A percentile compares a stretch with the other conserved stretches of the same genome.
These are phyloP conservation scores for Papilio polyxenes DNA, from an alignment of 1,140 invertebrate species.

Conservation along the genomic window DNA sequence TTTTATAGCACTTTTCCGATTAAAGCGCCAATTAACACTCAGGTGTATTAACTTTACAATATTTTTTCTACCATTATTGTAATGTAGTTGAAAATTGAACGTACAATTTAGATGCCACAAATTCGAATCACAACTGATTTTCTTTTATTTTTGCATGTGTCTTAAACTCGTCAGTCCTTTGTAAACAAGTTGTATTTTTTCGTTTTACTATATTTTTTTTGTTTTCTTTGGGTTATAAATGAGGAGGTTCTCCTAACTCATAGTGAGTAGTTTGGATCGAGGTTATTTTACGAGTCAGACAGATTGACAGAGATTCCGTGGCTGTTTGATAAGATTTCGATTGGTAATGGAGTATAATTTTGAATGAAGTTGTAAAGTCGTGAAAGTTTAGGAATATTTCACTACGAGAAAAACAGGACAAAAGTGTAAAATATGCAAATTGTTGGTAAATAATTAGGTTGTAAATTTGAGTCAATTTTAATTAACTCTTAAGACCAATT, in stretches of 20 bases:
- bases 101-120: not conserved
- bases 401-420: not conserved
- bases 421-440: too few relatives aligned
- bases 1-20: conserved; percentile 12
- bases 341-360: not conserved
- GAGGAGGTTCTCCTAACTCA: too few relatives aligned
- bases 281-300: too few relatives aligned
- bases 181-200: not conserved
- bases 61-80: not conserved
- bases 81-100: not conserved
- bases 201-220: too few relatives aligned
- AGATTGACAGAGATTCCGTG: not conserved
- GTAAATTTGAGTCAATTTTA: too few relatives aligned
- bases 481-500: too few relatives aligned
- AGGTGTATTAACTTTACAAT: not conserved
- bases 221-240: too few relatives aligned
- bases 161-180: not conserved
- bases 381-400: not conserved
- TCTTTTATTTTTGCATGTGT: not conserved
- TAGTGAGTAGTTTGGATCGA: too few relatives aligned
- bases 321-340: not conserved
- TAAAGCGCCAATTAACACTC: conserved; percentile 5
- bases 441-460: too few relatives aligned
- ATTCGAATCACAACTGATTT: not conserved
- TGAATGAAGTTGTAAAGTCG: not conserved